A percentile compares a stretch with the other conserved stretches of the same genome.
These are phyloP conservation scores for Cataglyphis cursor DNA, from an alignment of 2,888 invertebrate genomes.

Conservation along the genomic window DNA sequence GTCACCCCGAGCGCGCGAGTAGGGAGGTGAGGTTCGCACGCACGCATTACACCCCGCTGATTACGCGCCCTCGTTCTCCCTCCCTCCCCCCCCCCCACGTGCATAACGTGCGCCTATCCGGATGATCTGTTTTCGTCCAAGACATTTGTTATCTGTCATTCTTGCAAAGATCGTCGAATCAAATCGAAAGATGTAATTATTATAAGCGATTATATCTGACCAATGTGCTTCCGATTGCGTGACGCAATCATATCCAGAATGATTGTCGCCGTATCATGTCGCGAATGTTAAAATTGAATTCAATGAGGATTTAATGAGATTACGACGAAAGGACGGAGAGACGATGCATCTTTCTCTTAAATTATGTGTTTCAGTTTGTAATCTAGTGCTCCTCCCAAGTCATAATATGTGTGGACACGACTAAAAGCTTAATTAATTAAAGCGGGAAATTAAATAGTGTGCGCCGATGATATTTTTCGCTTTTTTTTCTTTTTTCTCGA, in stretches of 20 bases:
- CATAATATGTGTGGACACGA: not conserved
- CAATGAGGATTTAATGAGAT: not conserved
- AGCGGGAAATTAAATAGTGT: constrained; percentile 66
- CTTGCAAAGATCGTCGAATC: not conserved
- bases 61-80: constrained; percentile 7
- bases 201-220: not conserved
- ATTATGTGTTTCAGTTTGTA: not conserved
- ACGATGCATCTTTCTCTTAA: not conserved
- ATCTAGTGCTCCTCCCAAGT: not conserved
- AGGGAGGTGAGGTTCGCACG: constrained; percentile 53
- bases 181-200: no score
- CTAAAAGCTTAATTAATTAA: constrained; percentile 33
- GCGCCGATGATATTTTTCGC: not conserved
- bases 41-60: constrained; percentile 55
- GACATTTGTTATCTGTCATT: constrained; percentile 1
- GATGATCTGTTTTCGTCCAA: not conserved
- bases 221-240: not conserved
- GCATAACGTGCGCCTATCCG: not conserved
- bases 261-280: not conserved
- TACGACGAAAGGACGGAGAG: not conserved
- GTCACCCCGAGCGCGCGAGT: constrained; percentile 57
- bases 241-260: not conserved
- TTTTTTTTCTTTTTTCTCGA: not conserved
- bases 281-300: not conserved
- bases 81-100: not conserved